These are phyloP conservation scores for Vollenhovia emeryi DNA, from an alignment of 1,140 invertebrate genomes.

Conservation along the genomic window DNA sequence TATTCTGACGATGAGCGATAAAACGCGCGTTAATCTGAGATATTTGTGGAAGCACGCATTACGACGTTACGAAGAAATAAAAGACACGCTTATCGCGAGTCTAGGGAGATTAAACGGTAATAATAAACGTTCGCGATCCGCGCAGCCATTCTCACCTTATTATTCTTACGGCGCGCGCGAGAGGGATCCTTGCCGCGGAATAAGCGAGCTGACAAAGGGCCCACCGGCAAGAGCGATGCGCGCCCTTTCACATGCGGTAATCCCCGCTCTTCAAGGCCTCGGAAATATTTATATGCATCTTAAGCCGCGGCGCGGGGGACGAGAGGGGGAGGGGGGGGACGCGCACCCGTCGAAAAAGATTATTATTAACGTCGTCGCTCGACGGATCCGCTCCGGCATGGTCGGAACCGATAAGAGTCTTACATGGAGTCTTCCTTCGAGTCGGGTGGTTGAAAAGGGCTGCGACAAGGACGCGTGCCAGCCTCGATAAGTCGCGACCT, in stretches of 20 bases:
- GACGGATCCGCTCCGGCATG: constrained; percentile 68
- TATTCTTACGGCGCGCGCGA: constrained; percentile 47
- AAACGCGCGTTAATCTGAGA: neutral
- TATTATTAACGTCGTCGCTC: constrained; percentile 72
- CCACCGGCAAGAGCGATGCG: constrained; percentile 59
- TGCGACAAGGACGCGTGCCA: constrained; percentile 52
- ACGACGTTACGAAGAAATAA: neutral
- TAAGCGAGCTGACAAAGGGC: constrained; percentile 69
- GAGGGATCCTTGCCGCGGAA: constrained; percentile 45
- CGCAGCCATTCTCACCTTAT: constrained; percentile 66
- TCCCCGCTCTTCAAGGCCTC: constrained; percentile 70
- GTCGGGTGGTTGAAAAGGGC: constrained; percentile 58
- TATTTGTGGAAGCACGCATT: neutral
- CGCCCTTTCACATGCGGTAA: constrained; percentile 66
- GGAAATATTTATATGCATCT: constrained; percentile 77
- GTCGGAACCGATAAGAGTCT: constrained; percentile 78
- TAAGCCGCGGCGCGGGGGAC: constrained; percentile 56
- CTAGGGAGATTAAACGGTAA: constrained; percentile 5
- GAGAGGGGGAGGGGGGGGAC: too few relatives aligned
- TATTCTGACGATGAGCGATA: neutral
- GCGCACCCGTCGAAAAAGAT: constrained; percentile 69
- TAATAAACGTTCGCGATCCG: constrained; percentile 64
- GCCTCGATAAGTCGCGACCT: constrained; percentile 67
- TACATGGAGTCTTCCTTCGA: constrained; percentile 61
- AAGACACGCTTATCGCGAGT: neutral